Percentiles rank a stretch among this genome's conserved stretches.
phyloP scores from a whole-genome alignment of 1,140 invertebrate species.

The Drepana arcuata region DNA sequence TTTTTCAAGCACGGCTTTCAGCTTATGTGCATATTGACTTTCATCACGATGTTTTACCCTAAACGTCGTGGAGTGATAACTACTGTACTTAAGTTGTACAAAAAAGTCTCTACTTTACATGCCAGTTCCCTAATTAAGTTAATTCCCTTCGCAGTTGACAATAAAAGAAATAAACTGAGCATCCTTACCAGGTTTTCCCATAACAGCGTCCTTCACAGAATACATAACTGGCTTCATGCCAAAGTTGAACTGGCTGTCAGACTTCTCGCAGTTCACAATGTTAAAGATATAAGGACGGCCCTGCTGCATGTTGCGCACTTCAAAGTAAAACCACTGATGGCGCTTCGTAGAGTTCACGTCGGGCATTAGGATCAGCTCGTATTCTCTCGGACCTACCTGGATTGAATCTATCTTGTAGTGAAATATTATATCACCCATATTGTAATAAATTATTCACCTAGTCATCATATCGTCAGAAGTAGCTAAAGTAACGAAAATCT shows the following conservation, averaged over 20 bases:
- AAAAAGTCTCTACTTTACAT: too few species aligned
- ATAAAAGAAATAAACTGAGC: constrained; percentile 3
- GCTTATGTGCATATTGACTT: too few species aligned
- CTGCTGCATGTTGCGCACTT: constrained; percentile 86
- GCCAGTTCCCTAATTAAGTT: too few species aligned
- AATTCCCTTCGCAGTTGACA: too few species aligned
- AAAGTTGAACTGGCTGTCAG: constrained; percentile 91
- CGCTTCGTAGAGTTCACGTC: constrained; percentile 88
- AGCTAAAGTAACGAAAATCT: too few species aligned
- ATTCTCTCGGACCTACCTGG: constrained; percentile 82
- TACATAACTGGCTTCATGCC: constrained; percentile 95
- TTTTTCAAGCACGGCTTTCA: too few species aligned
- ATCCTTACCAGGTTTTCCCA: constrained; percentile 72
- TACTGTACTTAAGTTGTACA: too few species aligned
- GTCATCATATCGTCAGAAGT: too few species aligned
- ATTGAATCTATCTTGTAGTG: constrained; percentile 16
- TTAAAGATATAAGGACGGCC: constrained; percentile 86
- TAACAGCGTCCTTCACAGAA: constrained; percentile 81
- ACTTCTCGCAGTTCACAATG: constrained; percentile 93
- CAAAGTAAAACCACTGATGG: constrained; percentile 96
- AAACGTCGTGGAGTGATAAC: too few species aligned
- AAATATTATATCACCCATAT: not conserved
- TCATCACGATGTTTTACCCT: too few species aligned
- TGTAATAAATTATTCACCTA: too few species aligned
- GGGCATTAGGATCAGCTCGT: constrained; percentile 89